Percentiles rank a stretch among this genome's conserved stretches.
Conservation (phyloP, 2,797 vertebrate species). For the Spheniscus humboldti region DNA sequence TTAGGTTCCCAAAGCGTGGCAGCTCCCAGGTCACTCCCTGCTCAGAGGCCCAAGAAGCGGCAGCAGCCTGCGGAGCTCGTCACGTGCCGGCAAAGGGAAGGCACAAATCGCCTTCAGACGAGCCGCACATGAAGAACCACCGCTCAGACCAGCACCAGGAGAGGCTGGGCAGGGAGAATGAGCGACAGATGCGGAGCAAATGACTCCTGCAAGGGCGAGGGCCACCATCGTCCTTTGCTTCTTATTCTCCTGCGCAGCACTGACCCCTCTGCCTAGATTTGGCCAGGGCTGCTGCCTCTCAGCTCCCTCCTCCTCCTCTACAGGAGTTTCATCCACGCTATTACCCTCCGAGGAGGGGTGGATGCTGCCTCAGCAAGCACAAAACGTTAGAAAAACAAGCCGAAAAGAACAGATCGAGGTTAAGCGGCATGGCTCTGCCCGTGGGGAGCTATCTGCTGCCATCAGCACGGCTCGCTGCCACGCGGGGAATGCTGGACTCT, state of each 20-base stretch:
- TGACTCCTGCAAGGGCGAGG: accelerated
- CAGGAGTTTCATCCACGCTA: not conserved
- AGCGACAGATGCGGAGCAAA: not conserved
- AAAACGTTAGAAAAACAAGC: not conserved
- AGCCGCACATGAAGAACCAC: accelerated
- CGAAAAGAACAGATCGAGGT: not conserved
- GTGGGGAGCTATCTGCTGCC: not conserved
- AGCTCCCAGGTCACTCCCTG: not conserved
- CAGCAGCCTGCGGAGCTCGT: not conserved
- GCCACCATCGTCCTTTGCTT: not conserved
- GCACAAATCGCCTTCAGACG: not conserved
- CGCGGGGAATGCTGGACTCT: not conserved
- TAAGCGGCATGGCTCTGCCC: not conserved
- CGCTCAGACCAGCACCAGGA: not conserved
- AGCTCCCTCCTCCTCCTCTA: not conserved
- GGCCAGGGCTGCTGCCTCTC: not conserved
- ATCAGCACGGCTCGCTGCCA: not conserved
- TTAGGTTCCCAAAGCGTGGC: not conserved
- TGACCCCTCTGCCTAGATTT: not conserved
- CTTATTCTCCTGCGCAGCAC: not conserved
- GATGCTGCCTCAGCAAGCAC: not conserved
- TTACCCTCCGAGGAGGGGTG: not conserved
- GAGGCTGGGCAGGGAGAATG: not conserved
- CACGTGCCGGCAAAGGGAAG: not conserved
- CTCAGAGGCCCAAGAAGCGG: not conserved